Conservation (phyloP, 2,888 invertebrate genomes). For the Cryptus viduatorius region DNA sequence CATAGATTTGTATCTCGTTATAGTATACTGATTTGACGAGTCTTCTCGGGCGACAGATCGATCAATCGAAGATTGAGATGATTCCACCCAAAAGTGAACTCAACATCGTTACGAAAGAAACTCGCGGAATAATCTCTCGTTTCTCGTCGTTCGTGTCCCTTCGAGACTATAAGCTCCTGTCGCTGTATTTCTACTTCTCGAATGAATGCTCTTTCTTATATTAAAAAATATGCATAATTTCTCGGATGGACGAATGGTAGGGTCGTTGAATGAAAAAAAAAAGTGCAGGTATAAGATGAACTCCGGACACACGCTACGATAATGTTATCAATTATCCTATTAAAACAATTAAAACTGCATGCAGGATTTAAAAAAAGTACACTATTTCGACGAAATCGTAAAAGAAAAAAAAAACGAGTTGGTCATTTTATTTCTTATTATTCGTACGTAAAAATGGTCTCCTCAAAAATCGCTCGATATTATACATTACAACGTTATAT, state of each 20-base stretch:
- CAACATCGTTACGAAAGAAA: slow-evolving; percentile 51
- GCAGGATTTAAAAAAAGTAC: neutral
- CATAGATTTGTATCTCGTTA: no score
- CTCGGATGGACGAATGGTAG: neutral
- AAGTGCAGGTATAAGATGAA: slow-evolving; percentile 24
- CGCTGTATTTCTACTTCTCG: slow-evolving; percentile 33
- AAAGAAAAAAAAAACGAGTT: slow-evolving; percentile 28
- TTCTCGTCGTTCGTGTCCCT: slow-evolving; percentile 8
- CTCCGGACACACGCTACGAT: neutral
- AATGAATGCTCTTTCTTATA: slow-evolving; percentile 15
- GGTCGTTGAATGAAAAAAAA: slow-evolving; percentile 20
- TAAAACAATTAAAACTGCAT: slow-evolving; percentile 22
- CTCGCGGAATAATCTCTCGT: neutral
- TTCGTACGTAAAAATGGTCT: slow-evolving; percentile 26
- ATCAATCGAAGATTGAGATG: slow-evolving; percentile 70
- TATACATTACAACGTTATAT: slow-evolving; percentile 12
- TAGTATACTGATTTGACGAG: no score
- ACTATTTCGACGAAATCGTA: no score
- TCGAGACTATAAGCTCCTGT: neutral
- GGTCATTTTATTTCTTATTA: slow-evolving; percentile 44
- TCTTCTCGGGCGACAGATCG: slow-evolving; percentile 74
- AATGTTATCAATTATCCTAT: slow-evolving; percentile 41
- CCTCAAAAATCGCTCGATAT: slow-evolving; percentile 15
- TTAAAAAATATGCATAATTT: slow-evolving; percentile 32
- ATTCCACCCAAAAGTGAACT: slow-evolving; percentile 73